Evolutionary conservation across 2,888 invertebrate species (phyloP).

Genomic region (Archips crataeganus): DNA sequence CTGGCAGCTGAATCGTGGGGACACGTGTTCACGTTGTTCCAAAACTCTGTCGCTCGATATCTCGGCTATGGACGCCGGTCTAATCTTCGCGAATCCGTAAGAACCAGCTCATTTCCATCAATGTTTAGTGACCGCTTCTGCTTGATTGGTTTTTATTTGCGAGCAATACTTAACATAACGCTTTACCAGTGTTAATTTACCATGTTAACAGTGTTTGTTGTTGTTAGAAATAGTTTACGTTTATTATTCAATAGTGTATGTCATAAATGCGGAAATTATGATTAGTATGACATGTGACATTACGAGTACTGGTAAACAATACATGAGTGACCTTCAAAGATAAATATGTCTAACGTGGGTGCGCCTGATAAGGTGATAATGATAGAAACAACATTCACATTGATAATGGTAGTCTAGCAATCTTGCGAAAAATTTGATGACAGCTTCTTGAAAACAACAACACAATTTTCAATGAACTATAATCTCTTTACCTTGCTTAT

Average conservation of each 20-base stretch:
- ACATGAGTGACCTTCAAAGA: constrained; percentile 28
- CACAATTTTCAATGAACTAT: neutral
- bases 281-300: neutral
- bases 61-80: constrained; percentile 67
- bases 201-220: constrained; percentile 11
- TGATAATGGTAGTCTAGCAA: constrained; percentile 3
- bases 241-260: neutral
- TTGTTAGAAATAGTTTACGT: constrained; percentile 6
- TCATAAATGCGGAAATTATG: neutral
- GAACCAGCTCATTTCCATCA: constrained; percentile 47
- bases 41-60: constrained; percentile 52
- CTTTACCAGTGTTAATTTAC: constrained; percentile 7
- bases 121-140: constrained; percentile 21
- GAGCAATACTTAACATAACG: constrained; percentile 2
- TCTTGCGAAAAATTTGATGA: neutral
- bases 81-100: constrained; percentile 77
- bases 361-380: constrained; percentile 25
- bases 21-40: constrained; percentile 68
- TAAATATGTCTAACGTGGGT: constrained; percentile 25
- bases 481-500: no score
- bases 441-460: neutral
- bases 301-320: constrained; percentile 31
- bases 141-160: constrained; percentile 23
- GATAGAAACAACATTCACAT: constrained; percentile 14
- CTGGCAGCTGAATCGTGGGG: constrained; percentile 70